phyloP scores from a whole-genome alignment of 2,888 invertebrate species.

The Physocephala rufipes region DNA sequence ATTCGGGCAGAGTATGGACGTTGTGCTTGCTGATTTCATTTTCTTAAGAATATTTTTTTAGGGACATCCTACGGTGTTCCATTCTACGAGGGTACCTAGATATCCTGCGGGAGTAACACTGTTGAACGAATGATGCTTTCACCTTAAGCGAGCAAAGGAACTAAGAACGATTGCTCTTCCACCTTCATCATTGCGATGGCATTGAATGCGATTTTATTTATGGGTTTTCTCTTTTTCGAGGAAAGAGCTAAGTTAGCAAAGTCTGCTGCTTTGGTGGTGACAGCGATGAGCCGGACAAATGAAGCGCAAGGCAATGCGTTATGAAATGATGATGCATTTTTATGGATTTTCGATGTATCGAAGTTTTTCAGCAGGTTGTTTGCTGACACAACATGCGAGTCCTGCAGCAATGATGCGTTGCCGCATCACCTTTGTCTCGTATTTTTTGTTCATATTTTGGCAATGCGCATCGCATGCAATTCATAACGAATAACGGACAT shows the following conservation, averaged over 20 bases:
- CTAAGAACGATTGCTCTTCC: neutral
- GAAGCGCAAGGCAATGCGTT: slow-evolving; percentile 38
- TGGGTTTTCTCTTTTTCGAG: slow-evolving; percentile 3
- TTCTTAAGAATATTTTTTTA: too few relatives aligned
- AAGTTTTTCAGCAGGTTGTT: slow-evolving; percentile 56
- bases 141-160: neutral
- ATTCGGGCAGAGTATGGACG: too few relatives aligned
- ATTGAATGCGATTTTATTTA: slow-evolving; percentile 15
- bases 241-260: too few relatives aligned
- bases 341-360: slow-evolving; percentile 66
- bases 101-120: too few relatives aligned
- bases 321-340: slow-evolving; percentile 66
- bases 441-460: slow-evolving; percentile 38
- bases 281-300: slow-evolving; percentile 15
- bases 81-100: too few relatives aligned
- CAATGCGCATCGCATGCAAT: slow-evolving; percentile 47
- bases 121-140: neutral
- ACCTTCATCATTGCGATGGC: slow-evolving; percentile 4
- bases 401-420: slow-evolving; percentile 24
- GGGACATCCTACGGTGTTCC: too few relatives aligned
- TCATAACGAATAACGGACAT: slow-evolving; percentile 49
- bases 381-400: slow-evolving; percentile 47
- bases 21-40: too few relatives aligned
- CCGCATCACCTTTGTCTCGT: slow-evolving; percentile 20
- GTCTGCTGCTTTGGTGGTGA: slow-evolving; percentile 7